Evolutionary conservation across 2,113 vertebrate genomes (phyloP), one percentile per base, ranked within the genome.

Genomic region (Agapornis roseicollis): DNA sequence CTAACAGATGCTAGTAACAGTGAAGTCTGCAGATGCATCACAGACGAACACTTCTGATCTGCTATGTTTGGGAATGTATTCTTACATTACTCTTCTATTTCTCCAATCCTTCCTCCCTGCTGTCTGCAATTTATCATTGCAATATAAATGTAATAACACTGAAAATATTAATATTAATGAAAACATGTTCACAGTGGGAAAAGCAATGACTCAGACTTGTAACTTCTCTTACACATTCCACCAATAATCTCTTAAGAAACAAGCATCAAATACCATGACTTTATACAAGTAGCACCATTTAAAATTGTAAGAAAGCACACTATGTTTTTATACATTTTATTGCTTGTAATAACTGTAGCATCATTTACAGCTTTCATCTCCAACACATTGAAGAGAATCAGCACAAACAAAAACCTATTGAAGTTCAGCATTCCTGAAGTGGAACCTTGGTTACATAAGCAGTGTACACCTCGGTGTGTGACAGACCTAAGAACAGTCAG

Each of bases 321-420:
- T 0, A 82, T 1, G 1, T 90, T 85, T 93, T 58, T 33, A 82
- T 55, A 89, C 70, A 68, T 23, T 97, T 97, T 96, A 97, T 97
- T 97, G 49, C 79, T 88, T 88, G n/a, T 58, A 80, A 24, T 80
- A 92, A 61, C 39, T 42, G 44, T 14, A 87, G 89, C 53, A 90
- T 42, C 22, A 80, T 65, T 74, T 82, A 76, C 60, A 93, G 58
- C 61, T 72, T 74, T 70, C 17, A 76, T 3, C n/a, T 81, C 65
- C 76, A 80, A 33, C 11, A 92, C 53, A 69, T 0, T 19, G 50
- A 85, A 85, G 80, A 5, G 2, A 74, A 42, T 35, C 44, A 49
- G 50, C 39, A 52, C 16, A 63, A 13, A 73, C 37, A 73, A 50
- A 80, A 73, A 52, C n/a, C 35, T 72, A 41, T 22, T 42, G 10